A percentile compares a stretch with the other conserved stretches of the same genome.
Evolutionary conservation across 2,113 vertebrate species (phyloP).

Genomic region (Ictalurus furcatus): DNA sequence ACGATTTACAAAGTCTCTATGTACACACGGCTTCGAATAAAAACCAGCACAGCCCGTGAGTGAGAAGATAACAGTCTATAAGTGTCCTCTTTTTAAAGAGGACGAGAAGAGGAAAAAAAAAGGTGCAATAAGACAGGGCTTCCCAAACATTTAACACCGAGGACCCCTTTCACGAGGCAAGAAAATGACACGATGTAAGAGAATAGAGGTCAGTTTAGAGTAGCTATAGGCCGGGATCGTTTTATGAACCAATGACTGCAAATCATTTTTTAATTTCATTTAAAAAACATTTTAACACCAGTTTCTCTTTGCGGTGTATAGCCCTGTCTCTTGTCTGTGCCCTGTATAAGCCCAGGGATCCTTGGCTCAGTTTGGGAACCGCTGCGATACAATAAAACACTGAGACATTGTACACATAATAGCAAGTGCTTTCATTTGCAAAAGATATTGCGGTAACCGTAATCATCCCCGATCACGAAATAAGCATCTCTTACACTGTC

Average conservation of each 20-base stretch:
- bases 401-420: slow-evolving; percentile 44
- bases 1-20: slow-evolving; percentile 69
- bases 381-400: slow-evolving; percentile 39
- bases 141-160: slow-evolving; percentile 28
- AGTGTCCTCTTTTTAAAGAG: slow-evolving; percentile 51
- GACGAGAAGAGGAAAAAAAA: slow-evolving; percentile 59
- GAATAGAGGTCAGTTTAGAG: background rate
- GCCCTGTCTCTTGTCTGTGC: background rate
- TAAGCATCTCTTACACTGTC: slow-evolving; percentile 38
- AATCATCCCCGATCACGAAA: slow-evolving; percentile 37
- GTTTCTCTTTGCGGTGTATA: background rate
- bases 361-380: slow-evolving; percentile 33
- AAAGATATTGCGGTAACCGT: slow-evolving; percentile 51
- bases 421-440: slow-evolving; percentile 52
- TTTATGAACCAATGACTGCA: background rate
- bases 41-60: slow-evolving; percentile 55
- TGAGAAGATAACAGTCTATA: slow-evolving; percentile 74
- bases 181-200: background rate
- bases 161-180: background rate
- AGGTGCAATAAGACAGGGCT: slow-evolving; percentile 53
- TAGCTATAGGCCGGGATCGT: background rate
- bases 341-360: background rate
- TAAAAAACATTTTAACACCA: background rate
- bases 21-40: slow-evolving; percentile 58
- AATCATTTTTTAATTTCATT: background rate